Conservation (phyloP, 2,888 invertebrate genomes). For the Melanotus villosus region DNA sequence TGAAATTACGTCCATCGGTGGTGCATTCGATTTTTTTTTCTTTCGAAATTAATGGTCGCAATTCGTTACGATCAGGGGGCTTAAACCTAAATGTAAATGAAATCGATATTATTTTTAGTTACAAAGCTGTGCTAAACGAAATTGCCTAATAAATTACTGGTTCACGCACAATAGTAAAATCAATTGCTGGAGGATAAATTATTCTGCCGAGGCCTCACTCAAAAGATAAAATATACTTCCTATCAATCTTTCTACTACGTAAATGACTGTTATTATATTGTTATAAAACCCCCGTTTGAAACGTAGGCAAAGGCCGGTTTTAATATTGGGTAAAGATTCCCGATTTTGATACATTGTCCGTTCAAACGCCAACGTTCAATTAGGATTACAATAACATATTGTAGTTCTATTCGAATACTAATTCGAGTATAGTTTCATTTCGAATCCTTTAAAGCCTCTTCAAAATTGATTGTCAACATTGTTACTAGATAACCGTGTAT, state of each 20-base stretch:
- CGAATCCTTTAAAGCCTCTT: not conserved
- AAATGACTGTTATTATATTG: slow-evolving; percentile 24
- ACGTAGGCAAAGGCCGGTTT: not conserved
- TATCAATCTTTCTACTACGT: slow-evolving; percentile 47
- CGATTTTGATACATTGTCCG: not conserved
- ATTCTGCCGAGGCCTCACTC: slow-evolving; percentile 47
- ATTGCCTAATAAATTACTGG: slow-evolving; percentile 58
- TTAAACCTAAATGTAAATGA: slow-evolving; percentile 42
- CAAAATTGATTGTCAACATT: slow-evolving; percentile 24
- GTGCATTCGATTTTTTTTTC: slow-evolving; percentile 13
- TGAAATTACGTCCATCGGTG: slow-evolving; percentile 12
- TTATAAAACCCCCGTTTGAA: not conserved
- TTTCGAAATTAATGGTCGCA: slow-evolving; percentile 29
- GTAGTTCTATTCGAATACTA: not conserved
- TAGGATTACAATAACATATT: slow-evolving; percentile 18
- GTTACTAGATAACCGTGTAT: not conserved
- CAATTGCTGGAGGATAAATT: slow-evolving; percentile 59
- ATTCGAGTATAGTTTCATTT: not conserved
- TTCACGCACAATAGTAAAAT: slow-evolving; percentile 57
- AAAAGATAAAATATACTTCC: slow-evolving; percentile 57
- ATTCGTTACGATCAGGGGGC: slow-evolving; percentile 36
- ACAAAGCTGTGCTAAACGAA: slow-evolving; percentile 51
- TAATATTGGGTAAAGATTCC: not conserved
- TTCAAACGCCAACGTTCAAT: slow-evolving; percentile 11
- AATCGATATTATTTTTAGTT: slow-evolving; percentile 54